A percentile compares a stretch with the other conserved stretches of the same genome.
Conservation (phyloP, 2,113 vertebrate genomes). For the Hyaena hyaena region DNA sequence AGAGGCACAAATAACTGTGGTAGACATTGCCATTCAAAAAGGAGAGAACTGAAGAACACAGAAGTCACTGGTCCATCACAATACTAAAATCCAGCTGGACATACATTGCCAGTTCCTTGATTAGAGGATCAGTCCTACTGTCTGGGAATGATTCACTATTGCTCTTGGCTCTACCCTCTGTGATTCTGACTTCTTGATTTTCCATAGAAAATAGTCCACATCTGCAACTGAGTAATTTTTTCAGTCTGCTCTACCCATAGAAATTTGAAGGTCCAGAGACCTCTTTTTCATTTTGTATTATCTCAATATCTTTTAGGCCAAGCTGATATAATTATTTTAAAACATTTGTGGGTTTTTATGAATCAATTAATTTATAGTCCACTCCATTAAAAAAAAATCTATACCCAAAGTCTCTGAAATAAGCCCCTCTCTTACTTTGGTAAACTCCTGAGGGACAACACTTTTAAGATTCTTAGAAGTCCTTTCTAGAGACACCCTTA, state of each 20-base stretch:
- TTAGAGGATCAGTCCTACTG: not conserved
- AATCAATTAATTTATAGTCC: not conserved
- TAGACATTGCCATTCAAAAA: not conserved
- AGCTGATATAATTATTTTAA: conserved; percentile 27
- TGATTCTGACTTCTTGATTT: not conserved
- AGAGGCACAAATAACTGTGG: not conserved
- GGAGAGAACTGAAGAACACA: not conserved
- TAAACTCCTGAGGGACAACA: not conserved
- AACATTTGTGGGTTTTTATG: not conserved
- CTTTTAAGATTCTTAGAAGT: not conserved
- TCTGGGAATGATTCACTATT: not conserved
- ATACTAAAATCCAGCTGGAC: not conserved
- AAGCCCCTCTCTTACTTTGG: not conserved
- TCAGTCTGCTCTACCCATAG: not conserved
- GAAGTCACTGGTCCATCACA: not conserved
- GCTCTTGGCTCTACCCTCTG: not conserved
- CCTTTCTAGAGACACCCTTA: not conserved
- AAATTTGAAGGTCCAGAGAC: not conserved
- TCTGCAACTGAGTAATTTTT: not conserved
- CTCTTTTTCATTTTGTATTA: conserved; percentile 11
- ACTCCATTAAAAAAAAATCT: conserved; percentile 16
- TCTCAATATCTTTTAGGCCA: conserved; percentile 1
- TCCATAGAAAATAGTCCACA: not conserved
- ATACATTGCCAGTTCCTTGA: not conserved
- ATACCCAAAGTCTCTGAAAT: not conserved